Percentiles rank a stretch among this genome's conserved stretches.
Conservation (phyloP, 2,113 vertebrate genomes). For the Nannospalax galili region DNA sequence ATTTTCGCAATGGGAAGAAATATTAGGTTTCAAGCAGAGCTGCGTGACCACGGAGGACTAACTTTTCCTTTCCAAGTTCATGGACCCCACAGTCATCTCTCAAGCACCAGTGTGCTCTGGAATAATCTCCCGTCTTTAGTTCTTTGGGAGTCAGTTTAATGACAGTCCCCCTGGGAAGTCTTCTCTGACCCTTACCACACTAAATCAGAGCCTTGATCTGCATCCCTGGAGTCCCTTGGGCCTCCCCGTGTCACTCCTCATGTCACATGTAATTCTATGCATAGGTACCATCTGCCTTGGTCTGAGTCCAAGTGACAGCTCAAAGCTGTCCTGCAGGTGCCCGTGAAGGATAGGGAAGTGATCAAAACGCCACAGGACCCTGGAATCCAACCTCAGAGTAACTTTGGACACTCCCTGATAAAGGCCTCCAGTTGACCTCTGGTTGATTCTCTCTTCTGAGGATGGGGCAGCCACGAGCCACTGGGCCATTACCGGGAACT, state of each 20-base stretch:
- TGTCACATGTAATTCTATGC: background rate
- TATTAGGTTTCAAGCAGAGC: background rate
- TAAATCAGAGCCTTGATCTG: background rate
- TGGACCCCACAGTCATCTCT: background rate
- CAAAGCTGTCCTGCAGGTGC: background rate
- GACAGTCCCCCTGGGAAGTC: background rate
- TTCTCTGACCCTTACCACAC: background rate
- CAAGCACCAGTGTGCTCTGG: background rate
- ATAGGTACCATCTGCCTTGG: background rate
- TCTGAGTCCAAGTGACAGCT: background rate
- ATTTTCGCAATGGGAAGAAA: background rate
- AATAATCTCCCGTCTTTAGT: background rate
- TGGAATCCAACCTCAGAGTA: background rate
- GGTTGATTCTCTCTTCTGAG: background rate
- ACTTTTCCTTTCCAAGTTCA: constrained; percentile 21
- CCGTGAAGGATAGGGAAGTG: background rate
- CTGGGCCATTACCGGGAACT: background rate
- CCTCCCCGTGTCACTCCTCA: background rate
- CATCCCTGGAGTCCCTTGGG: background rate
- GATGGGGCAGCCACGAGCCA: background rate
- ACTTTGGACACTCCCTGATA: background rate
- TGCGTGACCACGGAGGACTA: background rate
- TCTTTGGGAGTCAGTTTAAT: background rate
- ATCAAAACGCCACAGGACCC: background rate
- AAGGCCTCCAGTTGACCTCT: background rate